Percentiles rank a stretch among this genome's conserved stretches.
Conservation (phyloP, 2,113 vertebrate genomes). For the Brachypteracias leptosomus region DNA sequence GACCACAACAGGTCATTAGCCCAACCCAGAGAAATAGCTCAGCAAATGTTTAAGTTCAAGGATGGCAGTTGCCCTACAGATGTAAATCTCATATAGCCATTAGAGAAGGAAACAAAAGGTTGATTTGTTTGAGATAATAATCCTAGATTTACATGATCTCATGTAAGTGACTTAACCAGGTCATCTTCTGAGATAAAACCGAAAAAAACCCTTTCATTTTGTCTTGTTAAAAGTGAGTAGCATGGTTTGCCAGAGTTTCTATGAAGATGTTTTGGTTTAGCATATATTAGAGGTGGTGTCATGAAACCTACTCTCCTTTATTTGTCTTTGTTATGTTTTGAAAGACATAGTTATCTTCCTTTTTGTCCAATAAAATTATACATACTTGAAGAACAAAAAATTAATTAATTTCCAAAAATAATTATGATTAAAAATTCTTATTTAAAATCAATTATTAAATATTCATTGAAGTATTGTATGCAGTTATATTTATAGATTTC, state of each 20-base stretch:
- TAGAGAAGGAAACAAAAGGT: background rate
- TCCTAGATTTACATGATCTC: background rate
- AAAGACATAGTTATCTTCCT: background rate
- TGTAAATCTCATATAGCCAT: background rate
- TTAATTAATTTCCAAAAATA: background rate
- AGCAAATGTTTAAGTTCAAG: background rate
- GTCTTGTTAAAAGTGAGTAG: background rate
- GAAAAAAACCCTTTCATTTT: background rate
- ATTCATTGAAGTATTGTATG: background rate
- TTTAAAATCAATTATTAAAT: background rate
- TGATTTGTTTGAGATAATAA: background rate
- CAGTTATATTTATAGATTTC: background rate
- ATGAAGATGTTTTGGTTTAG: background rate
- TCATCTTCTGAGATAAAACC: background rate
- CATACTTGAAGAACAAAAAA: background rate
- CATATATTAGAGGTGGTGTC: background rate
- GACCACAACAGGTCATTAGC: background rate
- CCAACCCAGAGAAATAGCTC: background rate
- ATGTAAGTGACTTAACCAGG: background rate
- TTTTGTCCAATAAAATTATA: background rate
- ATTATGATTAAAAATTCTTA: background rate
- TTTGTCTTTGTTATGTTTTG: background rate
- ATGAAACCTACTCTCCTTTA: background rate
- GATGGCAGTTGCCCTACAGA: background rate
- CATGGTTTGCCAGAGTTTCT: background rate